Evolutionary conservation across 2,113 vertebrate species (phyloP).

Genomic region (Casuarius casuarius): DNA sequence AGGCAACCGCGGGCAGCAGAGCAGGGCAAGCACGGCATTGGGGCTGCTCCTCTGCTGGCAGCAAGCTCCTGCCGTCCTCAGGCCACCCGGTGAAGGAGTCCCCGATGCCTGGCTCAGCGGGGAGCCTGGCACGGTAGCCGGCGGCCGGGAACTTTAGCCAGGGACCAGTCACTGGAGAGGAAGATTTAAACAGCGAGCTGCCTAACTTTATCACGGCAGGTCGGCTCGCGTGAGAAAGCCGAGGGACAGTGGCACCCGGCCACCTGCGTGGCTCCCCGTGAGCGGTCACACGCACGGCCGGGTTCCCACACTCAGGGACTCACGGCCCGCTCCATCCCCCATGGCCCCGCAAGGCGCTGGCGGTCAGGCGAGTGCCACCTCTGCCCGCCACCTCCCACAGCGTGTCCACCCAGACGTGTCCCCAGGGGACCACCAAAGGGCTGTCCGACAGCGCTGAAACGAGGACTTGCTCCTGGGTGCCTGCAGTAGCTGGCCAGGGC

Average conservation of each 20-base stretch:
- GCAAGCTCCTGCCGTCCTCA: not conserved
- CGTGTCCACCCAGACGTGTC: not conserved
- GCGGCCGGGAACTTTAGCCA: not conserved
- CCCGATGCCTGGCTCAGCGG: not conserved
- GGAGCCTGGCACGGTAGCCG: not conserved
- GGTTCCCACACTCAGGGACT: not conserved
- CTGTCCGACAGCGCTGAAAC: not conserved
- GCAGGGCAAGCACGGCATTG: too few relatives aligned
- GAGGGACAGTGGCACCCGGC: accelerated
- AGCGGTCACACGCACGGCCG: not conserved
- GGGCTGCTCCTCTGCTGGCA: not conserved
- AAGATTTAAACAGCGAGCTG: not conserved
- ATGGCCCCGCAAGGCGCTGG: not conserved
- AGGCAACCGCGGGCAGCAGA: not conserved
- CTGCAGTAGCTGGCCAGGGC: not conserved
- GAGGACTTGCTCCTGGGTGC: not conserved
- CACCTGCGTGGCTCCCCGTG: not conserved
- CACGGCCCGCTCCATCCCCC: accelerated
- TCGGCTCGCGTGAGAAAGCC: accelerated
- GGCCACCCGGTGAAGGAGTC: not conserved
- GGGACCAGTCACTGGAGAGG: not conserved
- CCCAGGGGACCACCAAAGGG: not conserved
- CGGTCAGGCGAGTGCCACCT: slow-evolving; percentile 13
- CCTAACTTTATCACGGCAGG: not conserved
- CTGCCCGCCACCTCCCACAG: not conserved